These are phyloP conservation scores for Merops nubicus DNA, from an alignment of 2,113 vertebrate genomes.

Conservation along the genomic window DNA sequence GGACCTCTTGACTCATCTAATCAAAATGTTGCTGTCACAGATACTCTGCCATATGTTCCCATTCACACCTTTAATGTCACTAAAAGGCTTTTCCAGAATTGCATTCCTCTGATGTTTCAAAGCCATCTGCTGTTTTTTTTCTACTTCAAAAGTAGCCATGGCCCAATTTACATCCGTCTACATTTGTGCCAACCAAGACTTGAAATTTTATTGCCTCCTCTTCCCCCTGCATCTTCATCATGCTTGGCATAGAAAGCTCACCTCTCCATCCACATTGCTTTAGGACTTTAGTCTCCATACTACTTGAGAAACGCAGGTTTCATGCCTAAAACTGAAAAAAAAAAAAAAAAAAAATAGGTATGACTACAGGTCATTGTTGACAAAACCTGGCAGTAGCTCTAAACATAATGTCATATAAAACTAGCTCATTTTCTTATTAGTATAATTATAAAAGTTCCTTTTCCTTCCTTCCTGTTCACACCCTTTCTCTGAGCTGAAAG, in stretches of 20 bases:
- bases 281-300: neutral
- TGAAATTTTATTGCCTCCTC: neutral
- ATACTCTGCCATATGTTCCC: neutral
- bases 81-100: neutral
- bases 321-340: neutral
- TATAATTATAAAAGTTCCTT: neutral
- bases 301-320: neutral
- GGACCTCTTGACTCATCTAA: neutral
- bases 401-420: neutral
- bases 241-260: neutral
- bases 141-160: neutral
- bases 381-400: neutral
- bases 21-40: neutral
- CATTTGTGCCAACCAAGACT: neutral
- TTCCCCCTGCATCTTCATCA: neutral
- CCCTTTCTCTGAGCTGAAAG: neutral
- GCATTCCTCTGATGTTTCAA: neutral
- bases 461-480: slow-evolving; percentile 16
- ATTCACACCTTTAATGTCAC: neutral
- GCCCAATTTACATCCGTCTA: neutral
- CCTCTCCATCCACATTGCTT: neutral
- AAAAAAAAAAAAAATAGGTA: neutral
- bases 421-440: slow-evolving; percentile 3
- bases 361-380: neutral
- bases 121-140: neutral